These are phyloP conservation scores for Pristionchus exspectatus DNA, from an alignment of 2,888 invertebrate genomes.

Conservation along the genomic window DNA sequence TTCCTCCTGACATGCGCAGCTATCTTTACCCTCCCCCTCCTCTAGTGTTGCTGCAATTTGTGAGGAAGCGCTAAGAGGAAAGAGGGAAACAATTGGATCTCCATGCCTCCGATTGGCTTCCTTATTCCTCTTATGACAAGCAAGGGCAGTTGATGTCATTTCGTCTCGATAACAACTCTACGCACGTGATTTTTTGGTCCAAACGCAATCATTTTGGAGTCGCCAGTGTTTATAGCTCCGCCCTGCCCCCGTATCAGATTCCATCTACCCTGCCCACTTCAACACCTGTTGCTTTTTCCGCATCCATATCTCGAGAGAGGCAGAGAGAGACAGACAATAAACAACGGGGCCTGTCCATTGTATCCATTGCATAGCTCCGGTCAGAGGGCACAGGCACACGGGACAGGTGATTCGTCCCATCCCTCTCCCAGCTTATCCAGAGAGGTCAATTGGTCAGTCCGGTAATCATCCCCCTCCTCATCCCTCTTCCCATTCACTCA, in stretches of 20 bases:
- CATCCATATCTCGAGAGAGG: conserved; percentile 18
- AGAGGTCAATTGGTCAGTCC: conserved; percentile 53
- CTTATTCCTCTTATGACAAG: background rate
- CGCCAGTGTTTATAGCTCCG: conserved; percentile 16
- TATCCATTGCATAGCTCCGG: conserved; percentile 43
- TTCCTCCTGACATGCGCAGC: conserved; percentile 26
- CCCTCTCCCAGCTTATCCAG: conserved; percentile 42
- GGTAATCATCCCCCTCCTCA: conserved; percentile 44
- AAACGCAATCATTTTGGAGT: background rate
- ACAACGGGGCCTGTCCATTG: conserved; percentile 48
- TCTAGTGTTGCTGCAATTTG: conserved; percentile 37
- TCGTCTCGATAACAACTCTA: conserved; percentile 13
- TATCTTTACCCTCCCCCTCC: background rate
- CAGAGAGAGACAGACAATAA: conserved; percentile 14
- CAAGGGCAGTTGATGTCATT: background rate
- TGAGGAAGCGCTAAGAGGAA: background rate
- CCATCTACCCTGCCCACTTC: background rate
- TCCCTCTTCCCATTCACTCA: conserved; percentile 17
- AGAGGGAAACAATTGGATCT: conserved; percentile 46
- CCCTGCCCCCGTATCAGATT: conserved; percentile 34
- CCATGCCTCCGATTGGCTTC: background rate
- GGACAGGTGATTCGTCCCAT: conserved; percentile 22
- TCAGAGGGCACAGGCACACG: background rate
- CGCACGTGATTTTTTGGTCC: background rate
- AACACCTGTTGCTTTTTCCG: conserved; percentile 40